phyloP scores from a whole-genome alignment of 1,140 invertebrate genomes.

The Chironomus tepperi region DNA sequence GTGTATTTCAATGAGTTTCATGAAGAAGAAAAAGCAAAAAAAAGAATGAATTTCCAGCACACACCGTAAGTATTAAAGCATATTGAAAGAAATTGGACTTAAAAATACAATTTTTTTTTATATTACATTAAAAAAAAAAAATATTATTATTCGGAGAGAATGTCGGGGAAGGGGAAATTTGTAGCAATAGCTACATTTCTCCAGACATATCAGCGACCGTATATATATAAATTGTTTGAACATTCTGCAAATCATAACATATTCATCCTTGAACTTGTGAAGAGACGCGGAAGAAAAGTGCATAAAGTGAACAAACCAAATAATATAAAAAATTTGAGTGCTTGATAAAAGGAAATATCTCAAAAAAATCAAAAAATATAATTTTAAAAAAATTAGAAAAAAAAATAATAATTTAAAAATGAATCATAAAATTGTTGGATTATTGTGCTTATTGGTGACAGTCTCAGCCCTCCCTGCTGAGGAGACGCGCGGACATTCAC shows the following conservation, averaged over 20 bases:
- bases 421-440: constrained; percentile 36
- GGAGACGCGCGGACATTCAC: constrained; percentile 46
- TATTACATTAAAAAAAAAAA: constrained; percentile 16
- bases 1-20: neutral
- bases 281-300: constrained; percentile 7
- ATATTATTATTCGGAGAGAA: constrained; percentile 21
- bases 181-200: neutral
- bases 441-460: constrained; percentile 45
- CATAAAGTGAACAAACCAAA: neutral
- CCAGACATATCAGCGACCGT: constrained; percentile 11
- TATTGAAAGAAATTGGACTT: neutral
- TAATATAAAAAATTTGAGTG: neutral
- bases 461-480: constrained; percentile 55
- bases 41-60: constrained; percentile 5
- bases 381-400: constrained; percentile 17
- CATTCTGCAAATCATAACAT: constrained; percentile 26
- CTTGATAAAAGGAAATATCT: neutral
- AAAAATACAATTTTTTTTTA: constrained; percentile 16
- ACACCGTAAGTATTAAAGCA: neutral
- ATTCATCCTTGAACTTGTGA: constrained; percentile 26
- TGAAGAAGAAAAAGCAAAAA: neutral
- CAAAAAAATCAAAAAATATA: neutral
- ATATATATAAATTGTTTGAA: constrained; percentile 26
- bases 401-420: constrained; percentile 18
- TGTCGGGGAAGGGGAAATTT: neutral